Evolutionary conservation across 2,113 vertebrate species (phyloP), one percentile per base, ranked within the genome.

Genomic region (Notothenia rossii): DNA sequence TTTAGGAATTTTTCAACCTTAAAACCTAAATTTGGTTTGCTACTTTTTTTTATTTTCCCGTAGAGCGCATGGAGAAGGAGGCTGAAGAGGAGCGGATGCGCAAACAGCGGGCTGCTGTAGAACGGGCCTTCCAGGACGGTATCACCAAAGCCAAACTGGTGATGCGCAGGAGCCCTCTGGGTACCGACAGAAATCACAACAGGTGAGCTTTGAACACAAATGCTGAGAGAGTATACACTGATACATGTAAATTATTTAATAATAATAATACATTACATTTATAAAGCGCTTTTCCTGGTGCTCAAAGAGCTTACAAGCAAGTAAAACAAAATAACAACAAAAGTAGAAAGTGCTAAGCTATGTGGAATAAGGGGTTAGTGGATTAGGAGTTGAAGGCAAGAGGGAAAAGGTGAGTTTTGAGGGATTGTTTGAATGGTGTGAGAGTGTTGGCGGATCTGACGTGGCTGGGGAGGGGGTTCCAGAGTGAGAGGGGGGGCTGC

Each of bases 141-240:
- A 96, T 99, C 53, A 92, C 96, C 82, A 98, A 96, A 90, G 96
- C 98, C 0, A 97, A 95, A 60, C 94, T 97, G 1, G 97, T 98
- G 66, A 87, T 97, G 92, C 96, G 98, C 45, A 94, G 97, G 85
- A 92, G 94, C 0, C 97, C 97, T 0, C 81, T 99, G 29, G 98
- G 98, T 46, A 98, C 98, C 0, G 98, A 99, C 79, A 95, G 98
- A 29, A 98, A 97, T 79, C 98, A 99, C 72, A 99, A 98, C 93
- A 96, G 98, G 97, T 97, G 17, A 73, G 86, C 58, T 40, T 36
- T 65, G 15, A 25, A 10, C 48, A 40, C 15, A 8, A 13, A 10
- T 1, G 7, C 40, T 40, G 1, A 10, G 5, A 29, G 11, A 80
- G 25, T n/a, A 17, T 0, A 6, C 15, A 11, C n/a, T 12, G 10